Base-by-base conservation (phyloP, 2,888 invertebrate genomes). In the Aphidoletes aphidimyza region DNA sequence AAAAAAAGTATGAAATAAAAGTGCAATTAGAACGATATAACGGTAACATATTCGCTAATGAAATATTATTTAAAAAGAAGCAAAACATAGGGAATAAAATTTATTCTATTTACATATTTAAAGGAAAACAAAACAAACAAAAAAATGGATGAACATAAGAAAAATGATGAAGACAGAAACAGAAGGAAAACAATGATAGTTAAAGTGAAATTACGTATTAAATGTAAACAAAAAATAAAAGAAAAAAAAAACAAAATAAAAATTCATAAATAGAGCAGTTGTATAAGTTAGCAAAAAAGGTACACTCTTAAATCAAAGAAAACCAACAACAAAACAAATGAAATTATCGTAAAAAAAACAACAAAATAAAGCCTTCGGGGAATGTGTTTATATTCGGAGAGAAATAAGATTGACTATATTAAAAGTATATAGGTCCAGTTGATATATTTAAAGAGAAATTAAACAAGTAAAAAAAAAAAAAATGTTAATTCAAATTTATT, bases 331-430 rank as follows among this genome's bases (percentile, higher is more conserved):
- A 69, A 69, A 26, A 69, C 26, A 30, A n/a, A 49, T 11, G 11
- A 42, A 6, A 69, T 30, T 69, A 69, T 69, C 69, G 69, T 69
- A 69, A 69, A 69, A 14, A 69, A 69, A 69, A 11, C n/a, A 69
- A 69, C 47, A 47, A 81, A 81, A 69, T 37, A 54, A 54, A 85
- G 54, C 84, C 81, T 85, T 85, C 84, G 84, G 84, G 84, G 91
- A 92, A 92, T 91, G 92, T 92, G 92, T 92, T 92, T 92, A 89
- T 89, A 89, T 89, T 89, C 89, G 91, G 92, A 92, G 92, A 92
- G 92, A 92, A 91, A 92, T 91, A 92, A 92, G 92, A 92, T 92
- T 92, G 92, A 92, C 91, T 90, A 90, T 88, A 84, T 81, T 81
- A 78, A 84, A 54, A 83, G 30, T 83, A 83, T 83, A 84, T 83